phyloP scores from a whole-genome alignment of 2,888 invertebrate species.

The Chironomus tentans region DNA sequence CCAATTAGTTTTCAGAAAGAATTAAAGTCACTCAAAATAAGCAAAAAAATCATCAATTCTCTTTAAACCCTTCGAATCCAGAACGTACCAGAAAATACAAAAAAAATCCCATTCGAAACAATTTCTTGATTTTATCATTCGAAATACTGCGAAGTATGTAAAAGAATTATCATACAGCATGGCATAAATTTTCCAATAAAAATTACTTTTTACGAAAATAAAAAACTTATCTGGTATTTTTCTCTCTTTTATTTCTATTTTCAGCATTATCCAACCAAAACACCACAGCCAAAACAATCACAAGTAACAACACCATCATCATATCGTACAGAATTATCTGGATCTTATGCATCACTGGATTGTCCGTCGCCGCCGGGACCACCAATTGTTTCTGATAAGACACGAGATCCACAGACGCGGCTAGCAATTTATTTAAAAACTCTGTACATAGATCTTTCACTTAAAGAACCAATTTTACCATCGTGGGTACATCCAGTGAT shows the following conservation, averaged over 20 bases:
- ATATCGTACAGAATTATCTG: constrained; percentile 35
- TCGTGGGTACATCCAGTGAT: constrained; percentile 45
- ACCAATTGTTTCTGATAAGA: constrained; percentile 34
- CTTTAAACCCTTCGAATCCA: no score
- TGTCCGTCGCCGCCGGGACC: constrained; percentile 37
- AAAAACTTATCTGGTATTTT: no score
- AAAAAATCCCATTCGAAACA: no score
- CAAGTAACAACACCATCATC: constrained; percentile 30
- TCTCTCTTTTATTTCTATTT: not conserved
- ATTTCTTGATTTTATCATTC: no score
- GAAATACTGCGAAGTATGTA: no score
- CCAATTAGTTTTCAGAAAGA: no score
- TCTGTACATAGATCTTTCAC: constrained; percentile 44
- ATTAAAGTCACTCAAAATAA: no score
- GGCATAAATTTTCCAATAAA: no score
- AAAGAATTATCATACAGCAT: no score
- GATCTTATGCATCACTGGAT: constrained; percentile 36
- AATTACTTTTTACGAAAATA: no score
- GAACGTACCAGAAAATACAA: no score
- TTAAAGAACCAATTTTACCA: constrained; percentile 43
- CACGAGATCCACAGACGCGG: constrained; percentile 36
- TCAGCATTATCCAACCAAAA: constrained; percentile 19
- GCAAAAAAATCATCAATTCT: no score
- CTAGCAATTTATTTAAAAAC: constrained; percentile 42
- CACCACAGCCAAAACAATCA: constrained; percentile 26